These are phyloP conservation scores for Chionoecetes opilio DNA, from an alignment of 1,140 invertebrate species.

Conservation along the genomic window DNA sequence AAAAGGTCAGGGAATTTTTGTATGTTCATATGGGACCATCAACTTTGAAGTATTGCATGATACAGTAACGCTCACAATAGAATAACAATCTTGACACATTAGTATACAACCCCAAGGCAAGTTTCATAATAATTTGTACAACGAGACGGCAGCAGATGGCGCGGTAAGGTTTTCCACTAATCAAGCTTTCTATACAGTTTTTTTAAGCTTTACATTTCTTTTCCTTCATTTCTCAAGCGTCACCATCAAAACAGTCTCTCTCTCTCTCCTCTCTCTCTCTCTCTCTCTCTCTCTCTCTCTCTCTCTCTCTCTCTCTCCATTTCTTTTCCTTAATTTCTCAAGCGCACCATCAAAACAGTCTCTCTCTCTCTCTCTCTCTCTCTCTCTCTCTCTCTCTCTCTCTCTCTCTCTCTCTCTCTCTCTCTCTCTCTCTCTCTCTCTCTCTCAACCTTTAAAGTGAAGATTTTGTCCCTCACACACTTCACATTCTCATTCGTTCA, in stretches of 20 bases:
- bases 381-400: background rate
- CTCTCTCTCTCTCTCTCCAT: background rate
- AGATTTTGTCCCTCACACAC: background rate
- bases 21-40: no score
- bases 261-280: no score
- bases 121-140: no score
- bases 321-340: background rate
- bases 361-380: background rate
- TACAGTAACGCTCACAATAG: no score
- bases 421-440: background rate
- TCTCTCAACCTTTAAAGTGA: background rate
- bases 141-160: no score
- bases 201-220: background rate
- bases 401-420: conserved; percentile 18
- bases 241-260: background rate
- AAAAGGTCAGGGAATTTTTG: no score
- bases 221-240: background rate
- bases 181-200: no score
- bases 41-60: no score
- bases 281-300: no score
- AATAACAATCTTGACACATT: no score
- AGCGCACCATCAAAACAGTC: background rate
- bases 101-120: no score
- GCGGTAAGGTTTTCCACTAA: no score
- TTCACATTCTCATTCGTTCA: background rate